Evolutionary conservation across 1,140 invertebrate species (phyloP), one percentile per base, ranked within the genome.

Genomic region (Drosophila nigrodunni): DNA sequence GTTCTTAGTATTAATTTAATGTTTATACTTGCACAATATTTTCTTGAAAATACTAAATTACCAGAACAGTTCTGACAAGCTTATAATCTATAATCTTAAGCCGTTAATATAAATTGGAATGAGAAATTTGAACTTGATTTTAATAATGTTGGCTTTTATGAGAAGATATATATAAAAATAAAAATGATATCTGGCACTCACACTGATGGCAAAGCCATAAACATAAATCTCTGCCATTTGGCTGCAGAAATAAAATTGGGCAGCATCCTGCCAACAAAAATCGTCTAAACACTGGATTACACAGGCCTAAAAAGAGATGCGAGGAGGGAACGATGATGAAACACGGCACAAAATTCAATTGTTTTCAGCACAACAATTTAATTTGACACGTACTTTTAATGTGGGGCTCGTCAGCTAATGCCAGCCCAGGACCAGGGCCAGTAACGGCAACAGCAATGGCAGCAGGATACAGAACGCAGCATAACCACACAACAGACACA

Each of bases 381-480:
- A 87, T 87, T 87, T 87, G 83, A 83, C 83, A 87, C 83, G 83
- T 87, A 83, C 83, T 87, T 89, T 87, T 87, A 87, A 87, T 87
- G 85, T 80, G 57, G 70, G 67, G 72, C 83, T 74, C 75, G 64
- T 60, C 74, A 70, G 75, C 78, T 82, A 86, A 86, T 86, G 72
- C 82, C 67, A 50, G 43, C 58, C 58, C 67, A 62, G 30, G 37
- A 25, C 13, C 30, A 30, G 25, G 5, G n/a, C 30, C 60, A 25
- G 25, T 30, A 30, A 30, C 3, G 25, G 25, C 25, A 30, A 30
- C 25, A n/a, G n/a, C n/a, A n/a, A n/a, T n/a, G 6, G 25, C 25
- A 30, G 6, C 25, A 52, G 30, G 13, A 52, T 44, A 67, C 13
- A 37, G 70, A 44, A 73, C 60, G 50, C 41, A 55, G 8, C 7